Percentiles rank a stretch among this genome's conserved stretches.
phyloP scores from a whole-genome alignment of 2,797 vertebrate species.

The Manis javanica region DNA sequence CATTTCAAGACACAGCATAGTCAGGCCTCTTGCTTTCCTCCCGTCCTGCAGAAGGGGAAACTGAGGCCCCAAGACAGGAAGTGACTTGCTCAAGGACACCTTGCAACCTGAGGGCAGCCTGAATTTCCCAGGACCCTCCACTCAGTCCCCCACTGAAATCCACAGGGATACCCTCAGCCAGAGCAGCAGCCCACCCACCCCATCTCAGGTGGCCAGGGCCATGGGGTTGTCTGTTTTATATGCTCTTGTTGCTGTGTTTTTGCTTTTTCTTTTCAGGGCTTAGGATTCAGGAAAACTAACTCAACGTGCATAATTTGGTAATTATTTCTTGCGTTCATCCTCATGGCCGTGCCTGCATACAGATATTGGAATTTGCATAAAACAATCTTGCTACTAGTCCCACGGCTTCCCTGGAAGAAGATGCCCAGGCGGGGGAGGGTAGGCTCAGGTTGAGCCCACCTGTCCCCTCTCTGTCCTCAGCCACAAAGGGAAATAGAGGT shows the following conservation, averaged over 20 bases:
- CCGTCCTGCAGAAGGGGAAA: neutral
- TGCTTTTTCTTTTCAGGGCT: slow-evolving; percentile 45
- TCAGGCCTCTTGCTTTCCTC: neutral
- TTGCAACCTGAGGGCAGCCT: neutral
- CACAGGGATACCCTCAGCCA: neutral
- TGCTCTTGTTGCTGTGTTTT: neutral
- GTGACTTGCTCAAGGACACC: neutral
- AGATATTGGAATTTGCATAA: slow-evolving; percentile 87
- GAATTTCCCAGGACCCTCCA: neutral
- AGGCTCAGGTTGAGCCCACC: slow-evolving; percentile 68
- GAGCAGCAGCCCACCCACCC: accelerated
- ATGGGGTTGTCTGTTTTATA: neutral
- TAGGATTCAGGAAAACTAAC: slow-evolving; percentile 76
- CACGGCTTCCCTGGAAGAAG: slow-evolving; percentile 65
- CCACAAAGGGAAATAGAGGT: slow-evolving; percentile 80
- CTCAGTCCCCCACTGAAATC: neutral
- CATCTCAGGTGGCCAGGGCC: neutral
- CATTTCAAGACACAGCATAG: neutral
- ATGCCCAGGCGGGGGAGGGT: slow-evolving; percentile 25
- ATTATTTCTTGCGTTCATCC: slow-evolving; percentile 85
- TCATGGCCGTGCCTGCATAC: slow-evolving; percentile 83
- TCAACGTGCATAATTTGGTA: slow-evolving; percentile 87
- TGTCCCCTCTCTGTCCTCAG: slow-evolving; percentile 79
- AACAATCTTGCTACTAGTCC: slow-evolving; percentile 73
- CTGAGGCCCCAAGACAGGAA: neutral